Conservation (phyloP, 2,113 vertebrate species). For the Ciconia boyciana region DNA sequence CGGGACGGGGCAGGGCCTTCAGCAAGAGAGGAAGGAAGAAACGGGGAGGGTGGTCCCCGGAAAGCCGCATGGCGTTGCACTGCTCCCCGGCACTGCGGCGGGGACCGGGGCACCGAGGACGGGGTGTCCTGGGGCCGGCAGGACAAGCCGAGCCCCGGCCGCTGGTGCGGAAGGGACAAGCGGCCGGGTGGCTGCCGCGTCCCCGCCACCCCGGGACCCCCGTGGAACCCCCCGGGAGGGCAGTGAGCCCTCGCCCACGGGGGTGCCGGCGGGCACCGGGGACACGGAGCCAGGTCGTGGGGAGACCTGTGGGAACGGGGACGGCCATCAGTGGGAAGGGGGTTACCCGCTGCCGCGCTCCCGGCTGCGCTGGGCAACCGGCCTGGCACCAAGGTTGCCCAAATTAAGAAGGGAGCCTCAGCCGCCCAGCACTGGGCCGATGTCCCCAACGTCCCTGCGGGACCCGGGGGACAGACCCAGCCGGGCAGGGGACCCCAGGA, state of each 20-base stretch:
- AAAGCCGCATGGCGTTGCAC: not conserved
- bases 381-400: rapidly evolving
- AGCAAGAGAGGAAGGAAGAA: not conserved
- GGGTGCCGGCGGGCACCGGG: not conserved
- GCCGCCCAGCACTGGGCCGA: not conserved
- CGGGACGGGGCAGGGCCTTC: not conserved
- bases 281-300: rapidly evolving
- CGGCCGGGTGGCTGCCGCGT: not conserved
- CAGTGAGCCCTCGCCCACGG: not conserved
- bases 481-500: not conserved
- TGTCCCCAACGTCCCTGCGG: not conserved
- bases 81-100: not conserved
- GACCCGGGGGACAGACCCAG: not conserved
- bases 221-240: not conserved
- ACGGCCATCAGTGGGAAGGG: not conserved
- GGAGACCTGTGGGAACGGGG: not conserved
- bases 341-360: rapidly evolving
- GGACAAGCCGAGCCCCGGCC: not conserved
- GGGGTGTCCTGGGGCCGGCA: rapidly evolving
- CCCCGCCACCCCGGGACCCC: not conserved
- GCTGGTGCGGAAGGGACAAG: not conserved
- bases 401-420: not conserved
- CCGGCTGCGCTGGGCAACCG: not conserved
- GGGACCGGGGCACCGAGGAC: not conserved
- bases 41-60: not conserved